Evolutionary conservation across 2,797 vertebrate genomes (phyloP), one percentile per base, ranked within the genome.

Genomic region (Garrulus glandarius): DNA sequence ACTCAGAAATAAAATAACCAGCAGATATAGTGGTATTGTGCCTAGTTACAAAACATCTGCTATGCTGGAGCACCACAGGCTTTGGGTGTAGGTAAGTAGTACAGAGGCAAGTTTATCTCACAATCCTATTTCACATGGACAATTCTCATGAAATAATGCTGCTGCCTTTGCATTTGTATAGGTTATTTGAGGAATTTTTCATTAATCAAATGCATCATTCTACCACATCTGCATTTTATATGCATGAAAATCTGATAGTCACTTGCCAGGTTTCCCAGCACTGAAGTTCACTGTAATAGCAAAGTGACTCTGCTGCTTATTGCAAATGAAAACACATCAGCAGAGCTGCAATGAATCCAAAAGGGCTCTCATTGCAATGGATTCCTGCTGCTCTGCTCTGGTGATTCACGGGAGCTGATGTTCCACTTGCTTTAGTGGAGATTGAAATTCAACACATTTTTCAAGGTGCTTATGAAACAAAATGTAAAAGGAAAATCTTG

Each of bases 261-360:
- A 64, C 52, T 94, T 68, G 81, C 83, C 34, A 93, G 84, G 71
- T 52, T 64, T 77, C 46, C 64, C 75, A 77, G 77, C 30, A 15
- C 64, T 85, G 39, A 64, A 92, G 69, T 77, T 75, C 47, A 80
- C 61, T 78, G 84, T 34, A 84, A 94, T 78, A 4, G 0, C 46
- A 61, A 39, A 30, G 84, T 57, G 92, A 80, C 84, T 94, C 81
- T 65, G 83, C 68, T 83, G 78, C 64, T 91, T 78, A 92, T 36
- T 89, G 86, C 82, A 93, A 87, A 92, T 65, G 84, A 89, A 92
- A 94, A 85, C 84, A 65, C 86, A 92, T 95, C 72, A 81, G 89
- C 34, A 92, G 89, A 71, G 37, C 69, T 75, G 84, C 63, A 93
- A 91, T 89, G 93, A 94, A 91, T 94, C 91, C 93, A 92, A 78